Percentiles rank a stretch among this genome's conserved stretches.
phyloP scores from a whole-genome alignment of 2,113 vertebrate species.

The Noctilio leporinus region DNA sequence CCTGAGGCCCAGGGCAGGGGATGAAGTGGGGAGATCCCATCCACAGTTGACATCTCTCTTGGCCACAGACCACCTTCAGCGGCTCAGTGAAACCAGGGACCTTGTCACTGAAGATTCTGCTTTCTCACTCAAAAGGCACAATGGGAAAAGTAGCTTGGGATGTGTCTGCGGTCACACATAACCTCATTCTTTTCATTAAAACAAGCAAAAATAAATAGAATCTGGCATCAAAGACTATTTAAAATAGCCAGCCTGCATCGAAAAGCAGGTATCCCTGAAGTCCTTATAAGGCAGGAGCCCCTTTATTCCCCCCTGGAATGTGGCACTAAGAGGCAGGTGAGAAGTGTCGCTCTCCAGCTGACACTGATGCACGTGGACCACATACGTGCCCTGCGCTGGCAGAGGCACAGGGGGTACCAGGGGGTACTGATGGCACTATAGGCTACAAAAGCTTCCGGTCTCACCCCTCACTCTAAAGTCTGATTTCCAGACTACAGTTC shows the following conservation, averaged over 20 bases:
- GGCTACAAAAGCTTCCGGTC: not conserved
- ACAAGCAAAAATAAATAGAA: not conserved
- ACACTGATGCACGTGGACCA: too few relatives aligned
- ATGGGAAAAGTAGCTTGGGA: not conserved
- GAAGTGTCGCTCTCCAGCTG: not conserved
- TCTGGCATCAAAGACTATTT: not conserved
- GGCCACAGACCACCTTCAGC: not conserved
- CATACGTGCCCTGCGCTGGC: rapidly evolving
- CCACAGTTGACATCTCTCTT: not conserved
- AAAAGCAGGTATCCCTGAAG: not conserved
- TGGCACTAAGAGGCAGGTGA: not conserved
- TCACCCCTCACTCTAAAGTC: not conserved
- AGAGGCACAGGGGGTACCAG: rapidly evolving
- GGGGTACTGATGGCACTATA: not conserved
- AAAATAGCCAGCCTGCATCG: not conserved
- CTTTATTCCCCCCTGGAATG: not conserved
- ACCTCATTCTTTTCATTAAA: not conserved
- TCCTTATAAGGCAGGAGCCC: not conserved
- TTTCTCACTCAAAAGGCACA: not conserved
- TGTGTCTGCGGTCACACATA: not conserved
- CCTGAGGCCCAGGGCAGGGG: not conserved
- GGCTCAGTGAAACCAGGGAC: not conserved
- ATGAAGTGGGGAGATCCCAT: not conserved
- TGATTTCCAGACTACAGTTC: not conserved
- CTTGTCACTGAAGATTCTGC: not conserved